phyloP scores from a whole-genome alignment of 2,797 vertebrate genomes.

The Hephaestus fuliginosus region DNA sequence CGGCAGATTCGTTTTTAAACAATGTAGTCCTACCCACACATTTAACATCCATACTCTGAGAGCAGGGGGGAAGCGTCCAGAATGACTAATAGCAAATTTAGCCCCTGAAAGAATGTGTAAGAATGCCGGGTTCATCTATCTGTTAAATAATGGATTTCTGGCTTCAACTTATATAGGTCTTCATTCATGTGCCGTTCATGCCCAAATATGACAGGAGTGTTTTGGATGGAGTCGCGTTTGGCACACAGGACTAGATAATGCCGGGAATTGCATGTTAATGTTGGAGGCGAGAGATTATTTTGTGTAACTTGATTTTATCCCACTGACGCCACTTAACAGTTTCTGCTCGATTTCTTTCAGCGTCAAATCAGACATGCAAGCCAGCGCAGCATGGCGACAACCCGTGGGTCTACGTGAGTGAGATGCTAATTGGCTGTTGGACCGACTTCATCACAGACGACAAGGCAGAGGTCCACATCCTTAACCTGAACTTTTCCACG shows the following conservation, averaged over 20 bases:
- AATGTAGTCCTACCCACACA: slow-evolving; percentile 69
- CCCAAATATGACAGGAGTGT: slow-evolving; percentile 45
- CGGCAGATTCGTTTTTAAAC: slow-evolving; percentile 75
- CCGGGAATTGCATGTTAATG: background rate
- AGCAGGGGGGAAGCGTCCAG: slow-evolving; percentile 60
- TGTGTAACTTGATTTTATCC: slow-evolving; percentile 15
- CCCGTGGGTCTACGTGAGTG: slow-evolving; percentile 62
- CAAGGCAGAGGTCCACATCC: slow-evolving; percentile 82
- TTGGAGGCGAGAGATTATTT: slow-evolving; percentile 18
- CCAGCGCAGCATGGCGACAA: slow-evolving; percentile 28
- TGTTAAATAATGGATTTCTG: slow-evolving; percentile 53
- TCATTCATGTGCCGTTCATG: slow-evolving; percentile 38
- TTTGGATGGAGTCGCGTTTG: slow-evolving; percentile 35
- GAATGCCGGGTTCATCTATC: slow-evolving; percentile 52
- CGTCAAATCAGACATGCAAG: slow-evolving; percentile 71
- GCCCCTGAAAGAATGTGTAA: slow-evolving; percentile 54
- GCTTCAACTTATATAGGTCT: slow-evolving; percentile 35
- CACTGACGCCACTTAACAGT: slow-evolving; percentile 48
- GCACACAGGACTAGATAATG: slow-evolving; percentile 26
- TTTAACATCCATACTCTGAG: slow-evolving; percentile 69
- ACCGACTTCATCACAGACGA: slow-evolving; percentile 70
- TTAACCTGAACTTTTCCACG: slow-evolving; percentile 63
- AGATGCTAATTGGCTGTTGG: slow-evolving; percentile 78
- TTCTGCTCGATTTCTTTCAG: slow-evolving; percentile 70
- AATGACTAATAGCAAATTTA: slow-evolving; percentile 69